Conservation (phyloP, 2,888 invertebrate species). For the Drosophila yooni region DNA sequence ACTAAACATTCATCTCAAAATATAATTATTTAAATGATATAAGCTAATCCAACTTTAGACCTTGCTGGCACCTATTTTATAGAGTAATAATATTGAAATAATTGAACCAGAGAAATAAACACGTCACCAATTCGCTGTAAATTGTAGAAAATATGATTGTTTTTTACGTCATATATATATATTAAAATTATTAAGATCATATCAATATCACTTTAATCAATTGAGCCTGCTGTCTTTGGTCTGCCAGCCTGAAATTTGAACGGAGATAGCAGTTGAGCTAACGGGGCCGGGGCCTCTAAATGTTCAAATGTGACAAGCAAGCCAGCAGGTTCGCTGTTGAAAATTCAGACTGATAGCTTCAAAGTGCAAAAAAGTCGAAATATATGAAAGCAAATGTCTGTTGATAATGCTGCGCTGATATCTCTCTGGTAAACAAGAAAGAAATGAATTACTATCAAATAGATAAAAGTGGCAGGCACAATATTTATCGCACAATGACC, state of each 20-base stretch:
- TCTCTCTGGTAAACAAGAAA: conserved; percentile 5
- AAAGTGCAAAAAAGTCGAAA: not conserved
- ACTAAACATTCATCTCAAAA: not conserved
- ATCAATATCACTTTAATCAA: conserved; percentile 9
- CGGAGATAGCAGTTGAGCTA: conserved; percentile 13
- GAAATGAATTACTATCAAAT: conserved; percentile 23
- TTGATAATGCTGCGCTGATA: conserved; percentile 21
- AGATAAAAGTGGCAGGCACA: conserved; percentile 35
- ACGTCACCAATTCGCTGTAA: not conserved
- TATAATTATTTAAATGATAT: not conserved
- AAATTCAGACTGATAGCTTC: conserved; percentile 55
- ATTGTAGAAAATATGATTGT: not conserved
- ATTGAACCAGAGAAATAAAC: not conserved
- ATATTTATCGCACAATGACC: conserved; percentile 27
- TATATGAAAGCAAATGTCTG: not conserved
- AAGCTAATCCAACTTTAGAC: not conserved
- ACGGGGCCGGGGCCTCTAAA: not conserved
- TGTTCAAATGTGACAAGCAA: conserved; percentile 8
- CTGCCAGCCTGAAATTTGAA: conserved; percentile 46
- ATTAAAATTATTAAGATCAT: no score
- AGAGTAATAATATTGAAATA: not conserved
- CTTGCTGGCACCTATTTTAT: not conserved
- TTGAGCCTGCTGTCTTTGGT: not conserved
- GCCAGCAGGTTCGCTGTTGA: conserved; percentile 27
- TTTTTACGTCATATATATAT: no score